Conservation (phyloP, 2,113 vertebrate genomes). For the Aphyosemion australe region DNA sequence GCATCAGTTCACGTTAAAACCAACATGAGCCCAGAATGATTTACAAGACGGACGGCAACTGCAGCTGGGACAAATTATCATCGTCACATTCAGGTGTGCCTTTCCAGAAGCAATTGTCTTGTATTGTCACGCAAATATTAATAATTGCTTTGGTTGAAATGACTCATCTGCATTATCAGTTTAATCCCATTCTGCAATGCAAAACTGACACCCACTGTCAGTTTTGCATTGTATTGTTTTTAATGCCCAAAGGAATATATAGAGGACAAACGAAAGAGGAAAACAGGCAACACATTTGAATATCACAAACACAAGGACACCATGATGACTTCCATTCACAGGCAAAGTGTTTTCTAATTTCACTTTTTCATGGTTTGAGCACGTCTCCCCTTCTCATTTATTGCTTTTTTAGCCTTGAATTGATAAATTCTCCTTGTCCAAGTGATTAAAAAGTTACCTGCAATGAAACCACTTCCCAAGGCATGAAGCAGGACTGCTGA, state of each 20-base stretch:
- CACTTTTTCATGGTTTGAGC: not conserved
- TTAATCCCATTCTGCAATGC: not conserved
- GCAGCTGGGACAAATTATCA: conserved; percentile 18
- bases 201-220: conserved; percentile 9
- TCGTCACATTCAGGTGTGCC: conserved; percentile 5
- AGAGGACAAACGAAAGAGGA: not conserved
- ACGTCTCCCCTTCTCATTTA: conserved; percentile 12
- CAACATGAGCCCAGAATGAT: not conserved
- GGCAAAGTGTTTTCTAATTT: not conserved
- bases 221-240: conserved; percentile 6
- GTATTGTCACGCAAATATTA: conserved; percentile 19
- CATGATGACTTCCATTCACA: conserved; percentile 11
- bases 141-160: conserved; percentile 27
- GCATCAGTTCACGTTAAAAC: not conserved
- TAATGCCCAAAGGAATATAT: not conserved
- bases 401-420: conserved; percentile 23
- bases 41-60: conserved; percentile 15
- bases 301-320: not conserved
- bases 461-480: conserved; percentile 18
- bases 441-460: conserved; percentile 30
- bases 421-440: conserved; percentile 22
- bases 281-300: not conserved
- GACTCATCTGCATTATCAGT: conserved; percentile 7
- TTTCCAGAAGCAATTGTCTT: conserved; percentile 1
- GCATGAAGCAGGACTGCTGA: conserved; percentile 7